phyloP scores from a whole-genome alignment of 2,797 vertebrate species.

The Pseudomugil tenellus region DNA sequence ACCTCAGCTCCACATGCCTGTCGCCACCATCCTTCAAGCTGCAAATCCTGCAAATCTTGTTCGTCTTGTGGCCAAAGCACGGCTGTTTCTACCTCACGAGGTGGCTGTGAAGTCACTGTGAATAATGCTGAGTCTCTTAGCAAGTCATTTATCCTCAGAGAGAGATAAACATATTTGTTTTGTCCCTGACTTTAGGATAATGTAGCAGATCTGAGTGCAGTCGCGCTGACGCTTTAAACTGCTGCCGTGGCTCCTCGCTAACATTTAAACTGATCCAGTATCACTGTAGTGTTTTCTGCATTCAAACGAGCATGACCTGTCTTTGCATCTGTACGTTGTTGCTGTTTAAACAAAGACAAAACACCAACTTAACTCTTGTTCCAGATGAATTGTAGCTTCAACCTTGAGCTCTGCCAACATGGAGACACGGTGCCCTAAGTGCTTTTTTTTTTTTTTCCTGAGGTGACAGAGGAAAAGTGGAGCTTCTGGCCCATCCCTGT shows the following conservation, averaged over 20 bases:
- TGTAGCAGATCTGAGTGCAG: slow-evolving; percentile 2
- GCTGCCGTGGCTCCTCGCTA: background rate
- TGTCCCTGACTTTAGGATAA: background rate
- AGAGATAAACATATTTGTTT: slow-evolving; percentile 32
- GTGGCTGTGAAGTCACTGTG: slow-evolving; percentile 19
- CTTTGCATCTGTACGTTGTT: slow-evolving; percentile 12
- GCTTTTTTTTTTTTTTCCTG: slow-evolving; percentile 38
- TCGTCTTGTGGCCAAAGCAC: slow-evolving; percentile 30
- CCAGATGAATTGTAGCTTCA: slow-evolving; percentile 35
- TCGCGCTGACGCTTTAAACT: slow-evolving; percentile 1
- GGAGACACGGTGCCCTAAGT: slow-evolving; percentile 48
- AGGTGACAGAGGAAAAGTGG: slow-evolving; percentile 50
- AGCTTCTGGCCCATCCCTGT: slow-evolving; percentile 68
- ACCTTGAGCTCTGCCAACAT: slow-evolving; percentile 52
- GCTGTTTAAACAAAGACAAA: slow-evolving; percentile 37
- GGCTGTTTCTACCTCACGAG: slow-evolving; percentile 31
- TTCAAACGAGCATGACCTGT: slow-evolving; percentile 12
- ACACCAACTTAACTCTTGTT: slow-evolving; percentile 39
- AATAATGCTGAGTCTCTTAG: slow-evolving; percentile 33
- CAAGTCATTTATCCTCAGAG: slow-evolving; percentile 19
- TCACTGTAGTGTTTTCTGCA: background rate
- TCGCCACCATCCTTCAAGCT: slow-evolving; percentile 43
- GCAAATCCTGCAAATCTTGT: slow-evolving; percentile 35
- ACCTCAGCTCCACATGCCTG: slow-evolving; percentile 38
- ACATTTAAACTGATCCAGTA: background rate